phyloP scores from a whole-genome alignment of 2,888 invertebrate species.

The Luperina testacea region DNA sequence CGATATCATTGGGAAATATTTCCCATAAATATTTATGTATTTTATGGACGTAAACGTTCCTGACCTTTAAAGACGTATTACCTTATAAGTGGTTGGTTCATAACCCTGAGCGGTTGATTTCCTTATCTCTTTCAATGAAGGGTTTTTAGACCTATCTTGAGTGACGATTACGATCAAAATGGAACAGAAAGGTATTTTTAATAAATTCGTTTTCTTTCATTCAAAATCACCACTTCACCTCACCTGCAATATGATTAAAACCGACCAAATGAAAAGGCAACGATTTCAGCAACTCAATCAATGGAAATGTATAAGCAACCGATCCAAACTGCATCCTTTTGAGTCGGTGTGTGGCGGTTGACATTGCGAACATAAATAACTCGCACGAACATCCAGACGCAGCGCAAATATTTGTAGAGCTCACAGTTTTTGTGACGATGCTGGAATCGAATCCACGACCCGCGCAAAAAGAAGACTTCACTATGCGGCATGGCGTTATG shows the following conservation, averaged over 20 bases:
- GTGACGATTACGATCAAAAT: background rate
- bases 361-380: slow-evolving; percentile 32
- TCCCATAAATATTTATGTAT: slow-evolving; percentile 37
- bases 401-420: slow-evolving; percentile 32
- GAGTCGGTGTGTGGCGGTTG: background rate
- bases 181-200: background rate
- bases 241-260: background rate
- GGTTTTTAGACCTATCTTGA: background rate
- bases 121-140: background rate
- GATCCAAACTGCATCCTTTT: background rate
- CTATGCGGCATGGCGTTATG: too few species aligned
- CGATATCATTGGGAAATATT: slow-evolving; percentile 54
- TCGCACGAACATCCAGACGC: slow-evolving; percentile 18
- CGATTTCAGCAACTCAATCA: background rate
- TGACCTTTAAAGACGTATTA: slow-evolving; percentile 16
- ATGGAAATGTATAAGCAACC: background rate
- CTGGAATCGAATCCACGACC: slow-evolving; percentile 25
- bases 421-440: slow-evolving; percentile 26
- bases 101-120: too few species aligned
- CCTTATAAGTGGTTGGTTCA: background rate
- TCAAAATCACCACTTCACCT: background rate
- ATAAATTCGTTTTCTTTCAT: background rate
- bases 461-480: background rate
- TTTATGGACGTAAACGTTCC: slow-evolving; percentile 6
- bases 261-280: background rate